Conservation (phyloP, 1,140 invertebrate genomes). For the Oryzaephilus surinamensis region DNA sequence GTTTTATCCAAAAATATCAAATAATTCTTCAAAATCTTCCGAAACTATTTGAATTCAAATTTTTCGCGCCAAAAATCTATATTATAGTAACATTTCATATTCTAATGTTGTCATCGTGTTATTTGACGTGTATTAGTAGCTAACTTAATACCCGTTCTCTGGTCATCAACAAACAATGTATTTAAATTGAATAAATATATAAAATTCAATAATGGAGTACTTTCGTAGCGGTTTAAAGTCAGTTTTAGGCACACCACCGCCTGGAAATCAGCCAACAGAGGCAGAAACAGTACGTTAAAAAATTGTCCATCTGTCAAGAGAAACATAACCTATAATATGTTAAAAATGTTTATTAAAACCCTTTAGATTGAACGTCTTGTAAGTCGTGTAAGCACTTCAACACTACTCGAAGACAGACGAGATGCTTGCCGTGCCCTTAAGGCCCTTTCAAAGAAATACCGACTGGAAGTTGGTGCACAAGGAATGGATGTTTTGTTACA, state of each 20-base stretch:
- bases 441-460: constrained; percentile 84
- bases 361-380: constrained; percentile 84
- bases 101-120: too few species aligned
- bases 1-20: too few species aligned
- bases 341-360: constrained; percentile 16
- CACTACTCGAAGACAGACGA: constrained; percentile 83
- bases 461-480: constrained; percentile 91
- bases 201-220: constrained; percentile 57
- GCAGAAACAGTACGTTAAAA: constrained; percentile 68
- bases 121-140: constrained; percentile 7
- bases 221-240: constrained; percentile 79
- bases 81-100: not conserved
- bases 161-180: not conserved
- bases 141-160: not conserved
- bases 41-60: not conserved
- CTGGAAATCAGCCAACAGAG: constrained; percentile 59
- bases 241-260: constrained; percentile 71
- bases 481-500: constrained; percentile 81
- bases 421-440: constrained; percentile 94
- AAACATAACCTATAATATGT: constrained; percentile 12
- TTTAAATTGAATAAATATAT: constrained; percentile 4
- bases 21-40: not conserved
- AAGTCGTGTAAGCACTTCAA: constrained; percentile 84
- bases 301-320: constrained; percentile 9
- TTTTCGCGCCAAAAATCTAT: not conserved